Evolutionary conservation across 64 coral and sea anemone genomes (phyloP), one percentile per base, ranked within the genome.

Genomic region (Montipora cactus): DNA sequence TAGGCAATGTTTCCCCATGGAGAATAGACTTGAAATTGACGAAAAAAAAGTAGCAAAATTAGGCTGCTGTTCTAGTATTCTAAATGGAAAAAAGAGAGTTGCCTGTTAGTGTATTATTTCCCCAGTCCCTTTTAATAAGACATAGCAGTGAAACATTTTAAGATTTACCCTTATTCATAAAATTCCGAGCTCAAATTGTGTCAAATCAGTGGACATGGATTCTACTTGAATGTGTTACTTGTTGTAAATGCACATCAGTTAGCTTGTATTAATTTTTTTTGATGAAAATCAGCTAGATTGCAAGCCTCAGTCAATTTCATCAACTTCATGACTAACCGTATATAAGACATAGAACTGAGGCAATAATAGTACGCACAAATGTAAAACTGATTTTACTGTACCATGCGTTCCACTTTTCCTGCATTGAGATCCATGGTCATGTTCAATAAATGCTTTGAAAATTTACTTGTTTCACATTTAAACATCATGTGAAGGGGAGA

Each of bases 41-140:
- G 67, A 70, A 70, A 70, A 70, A 70, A 70, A 70, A 70, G 67
- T 70, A 70, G 67, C 67, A 70, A 70, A 70, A 70, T 70, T 70
- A 70, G 67, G 67, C 14, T 70, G 67, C 67, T 4, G 14, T 70
- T 70, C 15, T 70, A 70, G n/a, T 70, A 70, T 70, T 70, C 67
- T 70, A 70, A 70, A 70, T 70, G 67, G 67, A 70, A 70, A 70
- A 70, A 70, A 70, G 67, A 70, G 11, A 22, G 67, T 21, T 70
- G 67, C 18, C 8, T 70, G 67, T 14, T 70, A 70, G 67, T 70
- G 67, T 70, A 22, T 70, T 16, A 70, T 70, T 70, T 55, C 0
- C 67, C 67, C 67, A 3, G 9, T 14, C 67, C 67, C 67, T 70
- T 70, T 70, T 70, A 70, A 70, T 70, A n/a, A 70, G 67, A 70